A percentile compares a stretch with the other conserved stretches of the same genome.
Evolutionary conservation across 53 echinoderm and acorn worm genomes (phyloP).

Genomic region (Echinarachnius parma): DNA sequence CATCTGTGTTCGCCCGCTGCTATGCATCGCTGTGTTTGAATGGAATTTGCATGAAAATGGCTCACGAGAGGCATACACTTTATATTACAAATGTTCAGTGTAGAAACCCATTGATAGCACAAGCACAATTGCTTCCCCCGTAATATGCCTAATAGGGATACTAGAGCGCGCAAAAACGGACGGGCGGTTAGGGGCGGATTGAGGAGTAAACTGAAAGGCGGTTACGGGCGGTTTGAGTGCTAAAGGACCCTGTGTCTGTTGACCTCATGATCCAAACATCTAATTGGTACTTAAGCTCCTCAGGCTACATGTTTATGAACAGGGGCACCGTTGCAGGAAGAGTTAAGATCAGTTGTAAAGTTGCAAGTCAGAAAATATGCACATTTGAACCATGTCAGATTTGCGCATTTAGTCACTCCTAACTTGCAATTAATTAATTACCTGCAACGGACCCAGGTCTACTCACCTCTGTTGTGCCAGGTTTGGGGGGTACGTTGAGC

Average conservation of each 20-base stretch:
- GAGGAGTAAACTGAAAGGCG: background rate
- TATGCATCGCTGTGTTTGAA: background rate
- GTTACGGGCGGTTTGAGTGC: background rate
- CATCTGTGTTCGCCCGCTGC: background rate
- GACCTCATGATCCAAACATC: too few species aligned
- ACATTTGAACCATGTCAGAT: too few species aligned
- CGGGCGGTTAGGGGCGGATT: background rate
- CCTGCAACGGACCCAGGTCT: too few species aligned
- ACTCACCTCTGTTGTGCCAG: conserved; percentile 13
- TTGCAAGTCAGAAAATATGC: too few species aligned
- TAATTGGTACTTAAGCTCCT: too few species aligned
- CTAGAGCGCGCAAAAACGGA: background rate
- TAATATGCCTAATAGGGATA: background rate
- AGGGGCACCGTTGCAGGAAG: too few species aligned
- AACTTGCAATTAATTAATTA: too few species aligned
- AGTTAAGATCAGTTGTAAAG: too few species aligned
- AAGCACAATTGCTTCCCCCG: background rate
- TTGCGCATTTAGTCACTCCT: too few species aligned
- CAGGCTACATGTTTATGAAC: too few species aligned
- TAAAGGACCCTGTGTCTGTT: too few species aligned
- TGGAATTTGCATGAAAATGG: background rate
- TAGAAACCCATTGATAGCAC: background rate
- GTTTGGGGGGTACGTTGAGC: conserved; percentile 69
- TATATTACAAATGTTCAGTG: background rate
- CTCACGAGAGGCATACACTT: background rate